phyloP scores from a whole-genome alignment of 2,797 vertebrate genomes.

The Huso huso region DNA sequence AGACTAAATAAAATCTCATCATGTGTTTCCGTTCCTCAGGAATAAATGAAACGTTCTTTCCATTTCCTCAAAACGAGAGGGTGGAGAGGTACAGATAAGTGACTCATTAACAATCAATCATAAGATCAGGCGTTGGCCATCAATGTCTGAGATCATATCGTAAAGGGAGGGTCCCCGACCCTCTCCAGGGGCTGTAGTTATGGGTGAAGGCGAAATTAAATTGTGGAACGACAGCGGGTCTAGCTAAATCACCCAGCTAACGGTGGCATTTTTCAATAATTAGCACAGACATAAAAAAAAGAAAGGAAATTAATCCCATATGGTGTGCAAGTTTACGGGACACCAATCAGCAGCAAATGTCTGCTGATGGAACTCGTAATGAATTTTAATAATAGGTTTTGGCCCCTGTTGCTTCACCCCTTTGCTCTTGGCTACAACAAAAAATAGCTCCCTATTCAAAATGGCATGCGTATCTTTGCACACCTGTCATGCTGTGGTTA shows the following conservation, averaged over 20 bases:
- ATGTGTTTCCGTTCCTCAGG: slow-evolving; percentile 23
- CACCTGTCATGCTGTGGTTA: no score
- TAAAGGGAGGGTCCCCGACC: slow-evolving; percentile 10
- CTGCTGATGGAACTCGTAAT: slow-evolving; percentile 27
- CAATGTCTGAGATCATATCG: slow-evolving; percentile 44
- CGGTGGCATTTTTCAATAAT: slow-evolving; percentile 47
- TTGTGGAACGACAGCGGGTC: neutral
- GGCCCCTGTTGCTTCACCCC: slow-evolving; percentile 7
- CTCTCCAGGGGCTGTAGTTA: slow-evolving; percentile 13
- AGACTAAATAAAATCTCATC: slow-evolving; percentile 36
- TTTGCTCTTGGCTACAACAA: no score
- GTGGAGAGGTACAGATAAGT: slow-evolving; percentile 18
- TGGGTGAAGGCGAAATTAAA: slow-evolving; percentile 31
- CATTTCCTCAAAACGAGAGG: slow-evolving; percentile 35
- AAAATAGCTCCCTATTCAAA: no score
- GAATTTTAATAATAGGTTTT: slow-evolving; percentile 48
- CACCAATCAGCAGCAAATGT: slow-evolving; percentile 39
- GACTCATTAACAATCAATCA: slow-evolving; percentile 42
- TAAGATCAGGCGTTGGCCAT: slow-evolving; percentile 45
- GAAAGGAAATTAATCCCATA: slow-evolving; percentile 55
- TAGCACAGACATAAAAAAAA: slow-evolving; percentile 53
- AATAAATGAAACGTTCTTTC: slow-evolving; percentile 25
- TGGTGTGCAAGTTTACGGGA: slow-evolving; percentile 48
- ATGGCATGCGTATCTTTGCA: no score
- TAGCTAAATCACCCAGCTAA: slow-evolving; percentile 21